A percentile compares a stretch with the other conserved stretches of the same genome.
Conservation (phyloP, 2,888 invertebrate genomes). For the Meiosimyza decipiens region DNA sequence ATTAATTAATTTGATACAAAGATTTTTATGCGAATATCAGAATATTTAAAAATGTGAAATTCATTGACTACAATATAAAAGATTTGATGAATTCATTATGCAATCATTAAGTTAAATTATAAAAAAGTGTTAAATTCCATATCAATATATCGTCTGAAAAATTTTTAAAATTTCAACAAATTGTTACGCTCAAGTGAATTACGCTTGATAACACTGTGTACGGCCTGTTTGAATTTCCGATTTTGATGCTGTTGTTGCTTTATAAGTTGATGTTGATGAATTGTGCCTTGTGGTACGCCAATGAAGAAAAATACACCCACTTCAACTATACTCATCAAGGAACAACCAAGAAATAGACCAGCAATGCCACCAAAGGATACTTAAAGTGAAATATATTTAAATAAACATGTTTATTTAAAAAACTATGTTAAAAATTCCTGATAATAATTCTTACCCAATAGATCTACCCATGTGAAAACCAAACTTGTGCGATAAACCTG, state of each 20-base stretch:
- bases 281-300: conserved; percentile 51
- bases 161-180: not conserved
- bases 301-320: conserved; percentile 64
- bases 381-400: conserved; percentile 40
- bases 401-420: not conserved
- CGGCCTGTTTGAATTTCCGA: not conserved
- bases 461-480: conserved; percentile 65
- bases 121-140: not conserved
- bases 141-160: not conserved
- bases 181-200: not conserved
- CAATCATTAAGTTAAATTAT: not conserved
- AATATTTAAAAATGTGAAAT: too few species aligned
- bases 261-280: too few species aligned
- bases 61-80: too few species aligned
- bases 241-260: too few species aligned
- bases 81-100: too few species aligned
- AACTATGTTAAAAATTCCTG: not conserved
- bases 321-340: conserved; percentile 68
- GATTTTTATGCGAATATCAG: too few species aligned
- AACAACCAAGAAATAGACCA: conserved; percentile 69
- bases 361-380: conserved; percentile 69
- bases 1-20: too few species aligned
- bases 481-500: conserved; percentile 66
- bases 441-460: conserved; percentile 60
- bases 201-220: not conserved